Evolutionary conservation across 2,797 vertebrate genomes (phyloP).

Genomic region (Scomberomorus guttatus): DNA sequence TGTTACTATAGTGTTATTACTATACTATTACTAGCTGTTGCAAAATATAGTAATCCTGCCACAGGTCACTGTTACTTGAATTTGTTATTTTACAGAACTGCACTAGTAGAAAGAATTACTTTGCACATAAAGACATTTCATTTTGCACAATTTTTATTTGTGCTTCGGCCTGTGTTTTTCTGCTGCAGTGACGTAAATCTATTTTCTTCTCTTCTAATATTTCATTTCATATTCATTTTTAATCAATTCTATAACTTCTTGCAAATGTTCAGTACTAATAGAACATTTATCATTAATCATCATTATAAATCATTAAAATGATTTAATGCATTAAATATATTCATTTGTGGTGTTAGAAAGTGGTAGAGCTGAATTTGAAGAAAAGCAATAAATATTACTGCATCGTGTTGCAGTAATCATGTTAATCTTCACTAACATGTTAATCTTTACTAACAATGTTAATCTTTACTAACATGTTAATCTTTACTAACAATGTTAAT

Average conservation of each 20-base stretch:
- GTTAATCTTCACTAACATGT: no score
- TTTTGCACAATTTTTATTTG: not conserved
- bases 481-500: no score
- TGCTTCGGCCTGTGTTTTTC: not conserved
- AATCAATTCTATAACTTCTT: not conserved
- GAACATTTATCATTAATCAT: no score
- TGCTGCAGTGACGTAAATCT: not conserved
- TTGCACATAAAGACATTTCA: not conserved
- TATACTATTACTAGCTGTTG: not conserved
- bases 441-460: no score
- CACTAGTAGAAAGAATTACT: not conserved
- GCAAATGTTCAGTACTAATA: not conserved
- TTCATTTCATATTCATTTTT: not conserved
- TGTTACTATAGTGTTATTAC: no score
- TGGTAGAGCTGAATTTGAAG: not conserved
- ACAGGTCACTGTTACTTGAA: not conserved
- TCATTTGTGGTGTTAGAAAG: not conserved
- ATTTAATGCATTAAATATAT: not conserved
- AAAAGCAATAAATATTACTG: constrained; percentile 1
- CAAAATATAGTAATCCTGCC: not conserved
- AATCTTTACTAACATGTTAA: no score
- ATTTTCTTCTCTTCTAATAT: not conserved
- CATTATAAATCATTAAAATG: no score
- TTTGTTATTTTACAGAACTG: not conserved
- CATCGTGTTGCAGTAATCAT: no score